Percentiles rank a stretch among this genome's conserved stretches.
These are phyloP conservation scores for Drosophila melanogaster DNA, from an alignment of 1,140 invertebrate species.

Conservation along the genomic window Release_6_plus_ISO1_MT NC_004354.4:12217501-12218000, in stretches of 20 bases:
- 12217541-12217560: constrained; percentile 75
- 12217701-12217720: constrained; percentile 55
- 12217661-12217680: constrained; percentile 80
- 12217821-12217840: too few species aligned
- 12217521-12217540: constrained; percentile 40
- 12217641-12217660: constrained; percentile 55
- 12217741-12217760: constrained; percentile 38
- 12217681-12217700: constrained; percentile 82
- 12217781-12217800: too few species aligned
- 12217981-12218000: constrained; percentile 8
- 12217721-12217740: constrained; percentile 59
- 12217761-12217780: constrained; percentile 18
- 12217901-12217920: background rate
- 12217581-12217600: constrained; percentile 24
- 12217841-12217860: too few species aligned
- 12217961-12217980: constrained; percentile 44
- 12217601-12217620: constrained; percentile 1
- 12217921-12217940: constrained; percentile 31
- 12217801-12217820: too few species aligned
- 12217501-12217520: background rate
- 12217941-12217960: constrained; percentile 66
- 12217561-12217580: constrained; percentile 77
- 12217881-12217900: too few species aligned
- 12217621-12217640: constrained; percentile 7
- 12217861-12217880: too few species aligned